phyloP scores from a whole-genome alignment of 2,113 vertebrate genomes.

The Corvus hawaiiensis region DNA sequence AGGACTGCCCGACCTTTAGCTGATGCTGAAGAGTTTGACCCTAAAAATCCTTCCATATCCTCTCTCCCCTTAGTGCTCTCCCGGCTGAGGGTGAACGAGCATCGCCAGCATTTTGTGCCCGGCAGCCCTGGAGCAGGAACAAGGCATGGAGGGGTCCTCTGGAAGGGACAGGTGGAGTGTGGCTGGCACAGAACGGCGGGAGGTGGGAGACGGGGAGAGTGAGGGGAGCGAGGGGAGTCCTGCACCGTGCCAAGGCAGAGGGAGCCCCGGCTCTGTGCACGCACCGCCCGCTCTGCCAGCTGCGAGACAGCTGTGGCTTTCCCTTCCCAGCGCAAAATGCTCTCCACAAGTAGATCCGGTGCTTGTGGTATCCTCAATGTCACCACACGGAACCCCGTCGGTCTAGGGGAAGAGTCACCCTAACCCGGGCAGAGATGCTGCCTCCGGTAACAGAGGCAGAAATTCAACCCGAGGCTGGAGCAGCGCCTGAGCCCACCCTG shows the following conservation, averaged over 20 bases:
- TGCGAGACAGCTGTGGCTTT: not conserved
- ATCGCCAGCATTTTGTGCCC: not conserved
- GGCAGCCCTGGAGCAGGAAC: not conserved
- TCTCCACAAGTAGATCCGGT: not conserved
- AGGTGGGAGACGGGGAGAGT: not conserved
- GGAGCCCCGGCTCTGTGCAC: not conserved
- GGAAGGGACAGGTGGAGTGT: not conserved
- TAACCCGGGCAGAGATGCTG: not conserved
- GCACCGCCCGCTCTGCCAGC: not conserved
- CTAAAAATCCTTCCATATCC: not conserved
- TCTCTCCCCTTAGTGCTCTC: not conserved
- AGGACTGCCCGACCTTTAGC: not conserved
- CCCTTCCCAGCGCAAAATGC: fast-evolving
- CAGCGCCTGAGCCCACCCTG: fast-evolving
- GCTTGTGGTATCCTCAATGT: not conserved
- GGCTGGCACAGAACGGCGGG: not conserved
- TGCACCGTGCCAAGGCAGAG: not conserved
- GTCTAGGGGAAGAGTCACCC: not conserved
- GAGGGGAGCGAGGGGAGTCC: not conserved
- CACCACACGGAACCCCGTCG: not conserved
- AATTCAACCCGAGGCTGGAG: not conserved
- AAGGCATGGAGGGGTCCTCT: not conserved
- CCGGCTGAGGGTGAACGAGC: fast-evolving
- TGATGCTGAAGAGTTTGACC: not conserved
- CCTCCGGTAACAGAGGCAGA: not conserved